Evolutionary conservation across 2,797 vertebrate genomes (phyloP), one percentile per base, ranked within the genome.

Genomic region (Glyptemys insculpta): DNA sequence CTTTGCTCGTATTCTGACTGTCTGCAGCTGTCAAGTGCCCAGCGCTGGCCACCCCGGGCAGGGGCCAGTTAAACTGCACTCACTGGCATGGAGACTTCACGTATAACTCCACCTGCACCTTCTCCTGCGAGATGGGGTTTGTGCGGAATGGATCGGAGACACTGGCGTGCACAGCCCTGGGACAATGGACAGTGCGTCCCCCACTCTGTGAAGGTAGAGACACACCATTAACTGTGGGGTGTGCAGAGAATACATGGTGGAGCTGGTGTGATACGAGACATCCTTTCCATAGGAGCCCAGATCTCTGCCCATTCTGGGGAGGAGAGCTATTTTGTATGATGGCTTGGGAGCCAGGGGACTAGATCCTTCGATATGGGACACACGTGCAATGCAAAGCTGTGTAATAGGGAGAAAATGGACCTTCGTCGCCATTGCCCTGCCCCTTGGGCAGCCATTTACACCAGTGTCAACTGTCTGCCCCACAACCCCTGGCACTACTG

Each of bases 41-140:
- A 10, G 88, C 79, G 59, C 86, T 98, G 89, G 47, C 54, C 14
- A 79, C 91, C 78, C 96, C 94, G 16, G 41, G 94, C 27, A 53
- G 62, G 47, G 98, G 98, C 23, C 85, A 49, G 7, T 54, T 98
- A 92, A 97, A 94, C 89, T 99, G 98, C 92, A 98, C 89, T 83
- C 97, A 98, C 49, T 88, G 93, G 4, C 83, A 89, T 1, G 95
- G 95, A 54, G 81, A 88, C 25, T 92, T 98, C 94, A 94, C 91
- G 16, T 98, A 97, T 87, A 98, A 97, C 93, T 98, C 98, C 57
- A 97, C 94, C 79, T 98, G 98, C 65, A 89, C 85, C 76, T 96
- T 98, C 96, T 95, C 80, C 47, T 99, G 98, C 84, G 65, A 98
- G 3, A 88, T 97, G 37, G 98, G 98, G 47, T 98, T 98, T 49